phyloP scores from a whole-genome alignment of 2,888 invertebrate genomes.

The Eupelmus urozonus region DNA sequence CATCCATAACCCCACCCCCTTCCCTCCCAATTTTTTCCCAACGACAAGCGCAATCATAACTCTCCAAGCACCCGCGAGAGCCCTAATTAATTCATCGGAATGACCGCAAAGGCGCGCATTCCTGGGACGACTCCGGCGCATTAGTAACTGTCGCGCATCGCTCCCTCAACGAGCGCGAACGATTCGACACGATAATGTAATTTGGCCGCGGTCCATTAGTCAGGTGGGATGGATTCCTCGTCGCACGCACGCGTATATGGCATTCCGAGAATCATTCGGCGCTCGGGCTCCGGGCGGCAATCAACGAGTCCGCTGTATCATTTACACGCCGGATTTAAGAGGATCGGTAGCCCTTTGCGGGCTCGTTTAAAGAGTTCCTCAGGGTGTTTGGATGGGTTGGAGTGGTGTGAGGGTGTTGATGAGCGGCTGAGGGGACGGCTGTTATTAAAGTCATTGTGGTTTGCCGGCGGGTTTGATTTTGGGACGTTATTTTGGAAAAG shows the following conservation, averaged over 20 bases:
- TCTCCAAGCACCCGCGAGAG: constrained; percentile 28
- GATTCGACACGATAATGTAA: constrained; percentile 53
- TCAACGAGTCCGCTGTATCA: constrained; percentile 32
- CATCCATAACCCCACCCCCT: background rate
- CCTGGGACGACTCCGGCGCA: constrained; percentile 6
- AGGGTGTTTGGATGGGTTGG: too few species aligned
- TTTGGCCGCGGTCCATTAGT: constrained; percentile 58
- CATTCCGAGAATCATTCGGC: constrained; percentile 47
- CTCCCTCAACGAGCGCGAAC: background rate
- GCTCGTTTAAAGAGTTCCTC: background rate
- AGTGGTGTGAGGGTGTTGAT: too few species aligned
- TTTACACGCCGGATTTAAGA: constrained; percentile 53
- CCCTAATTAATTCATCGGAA: constrained; percentile 47
- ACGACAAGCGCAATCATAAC: constrained; percentile 14
- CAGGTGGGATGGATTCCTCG: constrained; percentile 47
- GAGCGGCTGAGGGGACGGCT: too few species aligned
- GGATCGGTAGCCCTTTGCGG: constrained; percentile 7
- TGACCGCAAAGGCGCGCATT: background rate
- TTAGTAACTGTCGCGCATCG: constrained; percentile 52
- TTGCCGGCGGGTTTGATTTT: too few species aligned
- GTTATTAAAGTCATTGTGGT: too few species aligned
- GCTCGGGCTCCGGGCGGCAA: constrained; percentile 13
- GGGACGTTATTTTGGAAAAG: too few species aligned
- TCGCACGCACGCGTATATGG: constrained; percentile 11
- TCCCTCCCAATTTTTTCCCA: background rate